phyloP scores from a whole-genome alignment of 2,888 invertebrate genomes.

The Drepanosiphum platanoidis region DNA sequence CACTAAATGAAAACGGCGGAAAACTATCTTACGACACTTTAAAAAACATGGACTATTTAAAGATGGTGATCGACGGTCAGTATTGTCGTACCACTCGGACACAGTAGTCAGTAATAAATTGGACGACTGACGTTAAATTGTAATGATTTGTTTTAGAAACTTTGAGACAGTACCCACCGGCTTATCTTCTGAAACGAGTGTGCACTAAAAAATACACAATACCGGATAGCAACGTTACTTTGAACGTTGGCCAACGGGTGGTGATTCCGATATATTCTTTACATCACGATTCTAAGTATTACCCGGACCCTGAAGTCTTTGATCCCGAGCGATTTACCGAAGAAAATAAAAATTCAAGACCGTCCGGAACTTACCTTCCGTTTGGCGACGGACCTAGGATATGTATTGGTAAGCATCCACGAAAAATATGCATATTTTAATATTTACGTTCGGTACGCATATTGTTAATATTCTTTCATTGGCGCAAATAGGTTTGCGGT shows the following conservation, averaged over 20 bases:
- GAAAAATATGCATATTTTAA: no score
- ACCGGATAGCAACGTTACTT: conserved; percentile 69
- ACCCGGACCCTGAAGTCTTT: conserved; percentile 71
- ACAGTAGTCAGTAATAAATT: background rate
- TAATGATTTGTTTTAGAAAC: conserved; percentile 68
- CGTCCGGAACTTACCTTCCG: conserved; percentile 69
- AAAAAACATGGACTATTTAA: conserved; percentile 71
- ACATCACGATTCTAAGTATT: conserved; percentile 72
- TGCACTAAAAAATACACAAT: conserved; percentile 70
- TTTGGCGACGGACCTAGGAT: conserved; percentile 68
- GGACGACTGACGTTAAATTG: background rate
- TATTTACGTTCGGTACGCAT: no score
- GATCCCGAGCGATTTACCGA: conserved; percentile 72
- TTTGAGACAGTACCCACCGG: conserved; percentile 72
- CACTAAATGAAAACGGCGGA: conserved; percentile 68
- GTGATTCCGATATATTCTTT: conserved; percentile 71
- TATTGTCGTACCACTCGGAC: background rate
- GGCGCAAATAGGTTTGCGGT: no score
- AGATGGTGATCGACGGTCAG: conserved; percentile 71
- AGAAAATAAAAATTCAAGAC: conserved; percentile 70
- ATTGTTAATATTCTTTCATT: no score
- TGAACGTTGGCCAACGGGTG: conserved; percentile 70
- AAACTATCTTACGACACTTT: conserved; percentile 71
- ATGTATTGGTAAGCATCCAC: conserved; percentile 68
- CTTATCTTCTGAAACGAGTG: conserved; percentile 69